A percentile compares a stretch with the other conserved stretches of the same genome.
phyloP scores from a whole-genome alignment of 2,113 vertebrate species.

The Haemorhous mexicanus region DNA sequence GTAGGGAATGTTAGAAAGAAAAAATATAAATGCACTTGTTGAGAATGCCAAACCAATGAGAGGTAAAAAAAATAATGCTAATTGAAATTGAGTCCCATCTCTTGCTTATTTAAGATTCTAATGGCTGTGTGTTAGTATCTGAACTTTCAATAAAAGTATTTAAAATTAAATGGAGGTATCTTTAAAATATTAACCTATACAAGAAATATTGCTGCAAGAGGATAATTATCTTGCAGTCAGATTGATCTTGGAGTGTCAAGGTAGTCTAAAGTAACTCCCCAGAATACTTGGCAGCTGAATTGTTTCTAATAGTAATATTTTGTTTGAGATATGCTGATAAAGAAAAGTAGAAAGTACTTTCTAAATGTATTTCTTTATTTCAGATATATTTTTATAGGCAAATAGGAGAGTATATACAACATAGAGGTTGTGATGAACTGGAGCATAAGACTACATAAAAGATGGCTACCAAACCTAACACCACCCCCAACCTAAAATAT shows the following conservation, averaged over 20 bases:
- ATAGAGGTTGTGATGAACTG: neutral
- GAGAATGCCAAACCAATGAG: neutral
- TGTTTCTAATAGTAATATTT: neutral
- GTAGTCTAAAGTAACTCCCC: neutral
- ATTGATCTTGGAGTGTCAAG: neutral
- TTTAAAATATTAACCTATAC: neutral
- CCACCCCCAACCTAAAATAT: neutral
- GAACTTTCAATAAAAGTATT: neutral
- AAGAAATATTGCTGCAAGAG: neutral
- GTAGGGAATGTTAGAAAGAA: neutral
- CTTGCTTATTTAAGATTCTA: neutral
- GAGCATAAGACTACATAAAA: neutral
- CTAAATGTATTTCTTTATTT: neutral
- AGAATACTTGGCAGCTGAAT: neutral
- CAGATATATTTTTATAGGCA: neutral
- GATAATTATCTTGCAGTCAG: neutral
- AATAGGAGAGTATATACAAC: neutral
- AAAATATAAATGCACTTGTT: neutral
- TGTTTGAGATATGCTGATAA: neutral
- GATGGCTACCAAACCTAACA: neutral
- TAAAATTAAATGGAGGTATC: neutral
- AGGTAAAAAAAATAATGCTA: neutral
- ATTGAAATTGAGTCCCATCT: neutral
- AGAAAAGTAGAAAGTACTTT: neutral
- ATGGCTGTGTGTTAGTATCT: neutral